A percentile compares a stretch with the other conserved stretches of the same genome.
Evolutionary conservation across 2,888 invertebrate genomes (phyloP).

Genomic region (Lochmaea capreae): DNA sequence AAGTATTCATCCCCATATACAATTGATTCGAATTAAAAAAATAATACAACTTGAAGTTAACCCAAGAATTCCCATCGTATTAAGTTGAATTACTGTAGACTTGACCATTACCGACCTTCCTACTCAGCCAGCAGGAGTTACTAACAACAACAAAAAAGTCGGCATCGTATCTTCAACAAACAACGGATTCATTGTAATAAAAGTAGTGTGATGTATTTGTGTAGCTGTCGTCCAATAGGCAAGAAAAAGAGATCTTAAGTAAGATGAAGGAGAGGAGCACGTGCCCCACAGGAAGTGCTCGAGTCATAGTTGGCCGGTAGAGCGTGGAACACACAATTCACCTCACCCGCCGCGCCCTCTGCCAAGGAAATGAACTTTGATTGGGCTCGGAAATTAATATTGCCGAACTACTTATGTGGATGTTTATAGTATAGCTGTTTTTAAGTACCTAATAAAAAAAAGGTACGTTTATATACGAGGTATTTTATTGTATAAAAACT

Average conservation of each 20-base stretch:
- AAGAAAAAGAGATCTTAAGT: conserved; percentile 50
- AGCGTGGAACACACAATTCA: conserved; percentile 60
- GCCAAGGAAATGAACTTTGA: conserved; percentile 63
- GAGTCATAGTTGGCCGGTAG: conserved; percentile 62
- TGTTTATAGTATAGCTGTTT: conserved; percentile 37
- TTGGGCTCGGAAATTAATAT: conserved; percentile 62
- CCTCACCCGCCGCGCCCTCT: conserved; percentile 53
- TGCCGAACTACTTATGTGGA: conserved; percentile 50
- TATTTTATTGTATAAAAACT: conserved; percentile 27
- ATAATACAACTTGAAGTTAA: background rate
- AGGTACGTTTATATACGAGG: conserved; percentile 28
- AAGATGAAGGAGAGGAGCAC: conserved; percentile 58
- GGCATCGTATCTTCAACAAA: conserved; percentile 19
- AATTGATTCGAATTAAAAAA: no score
- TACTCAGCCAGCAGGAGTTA: conserved; percentile 6
- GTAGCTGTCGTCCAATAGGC: conserved; percentile 43
- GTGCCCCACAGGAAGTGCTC: conserved; percentile 63
- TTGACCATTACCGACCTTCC: background rate
- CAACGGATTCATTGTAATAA: conserved; percentile 36
- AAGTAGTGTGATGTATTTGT: conserved; percentile 40
- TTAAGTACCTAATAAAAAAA: conserved; percentile 28
- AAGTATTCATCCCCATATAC: no score
- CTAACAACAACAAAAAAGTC: conserved; percentile 21
- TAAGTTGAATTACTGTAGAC: background rate
- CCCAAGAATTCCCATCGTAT: background rate